These are phyloP conservation scores for Caenorhabditis zanzibari DNA, from an alignment of 2,888 invertebrate species.

Conservation along the genomic window DNA sequence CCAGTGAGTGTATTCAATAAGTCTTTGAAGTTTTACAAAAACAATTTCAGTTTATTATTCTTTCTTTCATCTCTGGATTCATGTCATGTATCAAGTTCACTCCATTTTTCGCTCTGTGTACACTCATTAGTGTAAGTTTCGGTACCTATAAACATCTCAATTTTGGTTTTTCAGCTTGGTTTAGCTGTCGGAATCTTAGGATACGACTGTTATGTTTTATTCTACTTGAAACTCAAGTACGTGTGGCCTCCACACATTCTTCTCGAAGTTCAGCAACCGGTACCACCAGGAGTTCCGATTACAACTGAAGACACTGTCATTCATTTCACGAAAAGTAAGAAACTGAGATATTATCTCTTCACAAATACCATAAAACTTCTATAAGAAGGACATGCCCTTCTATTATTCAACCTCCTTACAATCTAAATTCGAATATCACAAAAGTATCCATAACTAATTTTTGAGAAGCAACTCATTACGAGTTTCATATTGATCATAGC, in stretches of 20 bases:
- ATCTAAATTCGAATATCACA: too few species aligned
- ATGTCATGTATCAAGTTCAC: constrained; percentile 8
- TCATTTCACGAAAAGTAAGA: constrained; percentile 14
- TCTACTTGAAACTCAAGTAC: constrained; percentile 9
- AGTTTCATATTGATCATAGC: too few species aligned
- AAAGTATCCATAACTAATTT: too few species aligned
- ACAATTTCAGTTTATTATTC: constrained; percentile 1
- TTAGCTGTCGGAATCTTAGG: background rate
- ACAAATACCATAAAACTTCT: too few species aligned
- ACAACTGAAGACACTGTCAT: background rate
- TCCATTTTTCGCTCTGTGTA: background rate
- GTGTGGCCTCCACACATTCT: constrained; percentile 19
- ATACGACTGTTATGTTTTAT: constrained; percentile 13
- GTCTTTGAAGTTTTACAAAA: background rate
- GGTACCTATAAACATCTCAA: too few species aligned
- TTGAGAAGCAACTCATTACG: too few species aligned
- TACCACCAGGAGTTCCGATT: background rate
- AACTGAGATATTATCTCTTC: background rate
- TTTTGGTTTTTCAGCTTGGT: background rate
- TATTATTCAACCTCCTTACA: too few species aligned
- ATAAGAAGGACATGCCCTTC: too few species aligned
- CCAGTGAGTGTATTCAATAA: background rate
- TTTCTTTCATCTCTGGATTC: constrained; percentile 10
- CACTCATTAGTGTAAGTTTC: constrained; percentile 9
- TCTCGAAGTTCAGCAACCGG: background rate